Conservation (phyloP, 2,888 invertebrate species). For the Spialia ferax region DNA sequence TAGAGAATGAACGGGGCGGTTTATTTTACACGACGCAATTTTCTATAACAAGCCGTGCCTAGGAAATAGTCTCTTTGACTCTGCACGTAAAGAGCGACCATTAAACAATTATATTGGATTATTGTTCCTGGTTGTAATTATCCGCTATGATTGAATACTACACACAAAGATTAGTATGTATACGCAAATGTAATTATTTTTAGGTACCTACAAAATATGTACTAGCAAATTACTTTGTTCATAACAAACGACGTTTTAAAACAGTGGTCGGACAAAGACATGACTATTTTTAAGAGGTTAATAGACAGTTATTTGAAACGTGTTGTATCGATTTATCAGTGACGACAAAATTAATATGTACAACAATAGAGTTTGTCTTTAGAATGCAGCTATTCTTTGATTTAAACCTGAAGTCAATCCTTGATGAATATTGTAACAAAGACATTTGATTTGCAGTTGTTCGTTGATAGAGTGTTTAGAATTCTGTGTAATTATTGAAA, state of each 20-base stretch:
- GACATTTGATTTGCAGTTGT: background rate
- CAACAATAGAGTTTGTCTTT: too few relatives aligned
- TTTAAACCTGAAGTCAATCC: conserved; percentile 4
- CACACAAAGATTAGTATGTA: background rate
- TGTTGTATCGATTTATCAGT: conserved; percentile 20
- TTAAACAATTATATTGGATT: conserved; percentile 77
- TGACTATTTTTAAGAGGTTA: conserved; percentile 32
- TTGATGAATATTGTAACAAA: conserved; percentile 8
- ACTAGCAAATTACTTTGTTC: conserved; percentile 12
- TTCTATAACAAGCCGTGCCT: conserved; percentile 58
- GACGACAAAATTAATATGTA: conserved; percentile 22
- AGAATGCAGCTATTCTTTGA: background rate
- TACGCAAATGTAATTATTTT: conserved; percentile 51
- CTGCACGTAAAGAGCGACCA: conserved; percentile 61
- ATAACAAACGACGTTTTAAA: conserved; percentile 12
- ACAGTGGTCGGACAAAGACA: conserved; percentile 48
- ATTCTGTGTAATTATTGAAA: background rate
- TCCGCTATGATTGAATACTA: conserved; percentile 39
- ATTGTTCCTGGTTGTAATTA: conserved; percentile 70
- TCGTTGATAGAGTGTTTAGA: background rate
- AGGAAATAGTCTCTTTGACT: conserved; percentile 61
- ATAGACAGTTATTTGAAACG: conserved; percentile 16
- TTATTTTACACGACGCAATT: conserved; percentile 64
- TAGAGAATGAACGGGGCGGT: conserved; percentile 48
- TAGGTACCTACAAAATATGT: background rate